Evolutionary conservation across 2,888 invertebrate species (phyloP), one percentile per base, ranked within the genome.

Genomic region (Drosophila nigritarsus): DNA sequence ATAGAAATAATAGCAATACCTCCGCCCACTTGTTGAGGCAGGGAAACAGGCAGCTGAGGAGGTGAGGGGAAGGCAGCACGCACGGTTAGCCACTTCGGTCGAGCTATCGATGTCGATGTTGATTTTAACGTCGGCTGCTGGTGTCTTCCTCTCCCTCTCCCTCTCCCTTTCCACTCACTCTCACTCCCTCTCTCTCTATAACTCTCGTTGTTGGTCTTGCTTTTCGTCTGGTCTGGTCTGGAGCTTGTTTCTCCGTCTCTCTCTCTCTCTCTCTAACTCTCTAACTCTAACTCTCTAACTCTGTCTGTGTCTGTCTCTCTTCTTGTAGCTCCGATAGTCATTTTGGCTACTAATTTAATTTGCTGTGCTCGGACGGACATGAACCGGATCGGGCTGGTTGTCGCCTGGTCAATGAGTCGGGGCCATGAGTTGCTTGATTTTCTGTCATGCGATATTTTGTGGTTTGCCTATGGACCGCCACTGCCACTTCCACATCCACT

Each of bases 371-470:
- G 49, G 51, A 38, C 63, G 32, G 62, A 63, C 58, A 11, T 42
- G 45, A 50, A 51, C 20, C 45, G 72, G 49, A 29, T 32, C 40
- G 13, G 5, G 45, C 36, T 36, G 5, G 50, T 34, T 30, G 49
- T 42, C 48, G 51, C 27, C 58, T 72, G 79, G 72, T 70, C 86
- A 83, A 73, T 86, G 81, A 86, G 69, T 83, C 73, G 69, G 75
- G 60, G 72, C 63, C 72, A 82, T 85, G 80, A 86, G 89, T 83
- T 83, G 76, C 83, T 87, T 80, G 90, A 88, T 90, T 86, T 72
- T 74, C 67, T 67, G 86, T 86, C 76, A 86, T 86, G 89, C 90
- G 86, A 86, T 86, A 86, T 80, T 86, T 78, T 90, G 68, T 50
- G 56, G 34, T 64, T 58, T 49, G 38, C 24, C 42, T 24, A 55